Evolutionary conservation across 2,797 vertebrate genomes (phyloP), one percentile per base, ranked within the genome.

Genomic region (Neomorphus geoffroyi): DNA sequence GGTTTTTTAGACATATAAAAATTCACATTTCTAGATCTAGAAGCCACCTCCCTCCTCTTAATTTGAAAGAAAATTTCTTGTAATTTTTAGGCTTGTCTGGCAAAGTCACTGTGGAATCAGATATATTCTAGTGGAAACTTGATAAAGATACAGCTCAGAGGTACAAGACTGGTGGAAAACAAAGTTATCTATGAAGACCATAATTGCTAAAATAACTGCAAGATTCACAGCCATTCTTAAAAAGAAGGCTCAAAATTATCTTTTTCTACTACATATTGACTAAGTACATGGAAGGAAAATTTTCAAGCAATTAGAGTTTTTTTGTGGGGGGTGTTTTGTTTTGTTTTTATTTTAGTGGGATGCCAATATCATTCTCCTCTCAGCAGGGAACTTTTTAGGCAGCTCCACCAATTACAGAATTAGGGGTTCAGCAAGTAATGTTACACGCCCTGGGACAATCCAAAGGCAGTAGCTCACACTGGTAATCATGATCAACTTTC

Each of bases 31-130:
- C 50, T 66, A 86, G 35, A 75, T 50, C 10, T 9, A 50, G 57
- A 87, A 70, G 77, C 28, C 69, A 64, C 5, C 13, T 87, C 45
- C 53, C 32, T 69, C 17, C 28, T 74, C 41, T 61, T 53, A 80
- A 87, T 89, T 85, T 94, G 86, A 92, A 93, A 93, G 45, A 8
- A 94, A 81, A 62, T 4, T 67, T 90, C 86, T 45, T 53, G 24
- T 94, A 73, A 74, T 86, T 69, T 81, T 80, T 58, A 86, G 72
- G 60, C 73, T 79, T 64, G 9, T 71, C 92, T 92, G 77, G 64
- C 67, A 94, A 45, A 0, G 3, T 50, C 32, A 54, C 22, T 16
- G 11, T 50, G 7, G 53, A 88, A 77, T 19, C 32, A 90, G 60
- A 28, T 14, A 61, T 27, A 39, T 71, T 21, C 22, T 67, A 30